Evolutionary conservation across 2,797 vertebrate genomes (phyloP), one percentile per base, ranked within the genome.

Genomic region (Emys orbicularis): DNA sequence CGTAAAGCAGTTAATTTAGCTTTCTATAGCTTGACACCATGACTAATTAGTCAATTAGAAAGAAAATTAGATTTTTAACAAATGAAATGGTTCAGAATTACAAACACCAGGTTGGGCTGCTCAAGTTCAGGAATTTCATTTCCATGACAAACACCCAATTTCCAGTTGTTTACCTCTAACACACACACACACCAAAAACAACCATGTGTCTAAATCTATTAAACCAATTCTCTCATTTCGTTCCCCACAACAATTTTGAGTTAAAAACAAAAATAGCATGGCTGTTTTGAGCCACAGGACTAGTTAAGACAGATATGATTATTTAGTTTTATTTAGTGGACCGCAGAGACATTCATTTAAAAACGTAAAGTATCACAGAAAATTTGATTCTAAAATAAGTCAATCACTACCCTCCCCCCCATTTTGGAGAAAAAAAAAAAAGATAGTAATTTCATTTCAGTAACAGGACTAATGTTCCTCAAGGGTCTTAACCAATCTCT

Each of bases 181-280:
- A 47, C 0, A 18, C 8, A 49, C 8, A 79, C 13, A 80, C 52
- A 83, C 37, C 65, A 81, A 37, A 2, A 68, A 52, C 47, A 47
- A 47, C 47, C 16, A 25, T 80, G 10, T 15, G 41, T 79, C 82
- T 41, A 79, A n/a, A 0, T 0, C 19, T 86, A 56, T 8, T 82
- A 16, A 21, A 54, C 41, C 5, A 44, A 87, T 18, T 18, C 7
- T 34, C 19, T 10, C 84, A 25, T 87, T 6, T 34, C 37, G n/a
- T 87, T 13, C 3, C 56, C 29, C 11, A 79, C 90, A 87, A 76
- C 82, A 88, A 90, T 79, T 79, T 10, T 29, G 27, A 7, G 53
- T 47, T 90, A 76, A 80, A 95, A 92, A 72, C 3, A 91, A 54
- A 95, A 95, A 84, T 13, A 65, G 23, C 19, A 13, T 15, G 53